phyloP scores from a whole-genome alignment of 2,888 invertebrate species.

The Clivina fossor region DNA sequence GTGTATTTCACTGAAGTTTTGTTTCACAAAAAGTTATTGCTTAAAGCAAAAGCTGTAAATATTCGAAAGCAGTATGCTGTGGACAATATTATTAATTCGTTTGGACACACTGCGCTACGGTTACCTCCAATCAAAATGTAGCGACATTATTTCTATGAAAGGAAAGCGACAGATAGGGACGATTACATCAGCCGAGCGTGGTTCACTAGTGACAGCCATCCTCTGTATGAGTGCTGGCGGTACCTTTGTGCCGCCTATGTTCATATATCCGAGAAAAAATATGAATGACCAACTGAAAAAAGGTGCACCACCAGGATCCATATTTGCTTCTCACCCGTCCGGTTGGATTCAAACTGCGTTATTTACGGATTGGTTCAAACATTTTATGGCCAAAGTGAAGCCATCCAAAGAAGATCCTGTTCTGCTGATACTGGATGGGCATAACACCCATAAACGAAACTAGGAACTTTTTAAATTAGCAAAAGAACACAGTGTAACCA shows the following conservation, averaged over 20 bases:
- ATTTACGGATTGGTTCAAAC: constrained; percentile 10
- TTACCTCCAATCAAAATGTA: too few relatives aligned
- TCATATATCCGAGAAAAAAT: constrained; percentile 47
- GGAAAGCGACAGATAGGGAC: constrained; percentile 46
- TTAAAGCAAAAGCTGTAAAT: too few relatives aligned
- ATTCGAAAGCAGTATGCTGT: too few relatives aligned
- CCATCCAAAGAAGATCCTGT: constrained; percentile 3
- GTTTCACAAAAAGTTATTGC: too few relatives aligned
- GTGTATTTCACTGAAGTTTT: too few relatives aligned
- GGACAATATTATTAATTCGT: too few relatives aligned
- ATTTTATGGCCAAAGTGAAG: constrained; percentile 20
- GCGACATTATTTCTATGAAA: too few relatives aligned
- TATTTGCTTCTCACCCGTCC: constrained; percentile 1
- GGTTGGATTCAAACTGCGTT: constrained; percentile 3
- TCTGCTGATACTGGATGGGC: constrained; percentile 10
- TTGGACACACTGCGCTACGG: too few relatives aligned
- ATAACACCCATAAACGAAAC: not conserved
- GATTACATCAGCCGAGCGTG: constrained; percentile 47
- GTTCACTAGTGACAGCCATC: constrained; percentile 43
- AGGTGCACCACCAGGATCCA: constrained; percentile 6
- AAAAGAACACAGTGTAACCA: constrained; percentile 26
- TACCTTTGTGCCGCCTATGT: constrained; percentile 45
- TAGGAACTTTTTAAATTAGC: constrained; percentile 45
- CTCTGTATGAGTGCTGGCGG: constrained; percentile 45
- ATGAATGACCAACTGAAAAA: constrained; percentile 33